Conservation (phyloP, 2,113 vertebrate species). For the Lepus americanus region DNA sequence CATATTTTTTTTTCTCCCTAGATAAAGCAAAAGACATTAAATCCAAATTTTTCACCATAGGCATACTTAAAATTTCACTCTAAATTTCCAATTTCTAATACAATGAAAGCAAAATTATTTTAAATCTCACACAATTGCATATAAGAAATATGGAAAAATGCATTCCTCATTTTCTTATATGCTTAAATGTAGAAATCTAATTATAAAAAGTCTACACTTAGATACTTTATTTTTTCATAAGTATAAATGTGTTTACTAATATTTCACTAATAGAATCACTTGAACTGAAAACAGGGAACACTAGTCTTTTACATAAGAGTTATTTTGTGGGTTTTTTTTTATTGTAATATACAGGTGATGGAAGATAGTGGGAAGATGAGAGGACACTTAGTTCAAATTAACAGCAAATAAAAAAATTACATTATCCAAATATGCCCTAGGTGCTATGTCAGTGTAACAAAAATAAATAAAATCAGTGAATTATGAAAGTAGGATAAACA, state of each 20-base stretch:
- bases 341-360: not conserved
- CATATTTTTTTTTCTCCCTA: not conserved
- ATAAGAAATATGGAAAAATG: conserved; percentile 11
- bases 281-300: not conserved
- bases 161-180: not conserved
- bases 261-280: not conserved
- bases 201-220: not conserved
- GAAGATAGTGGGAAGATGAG: not conserved
- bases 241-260: not conserved
- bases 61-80: not conserved
- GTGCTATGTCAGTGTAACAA: not conserved
- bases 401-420: not conserved
- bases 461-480: not conserved
- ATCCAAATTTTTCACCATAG: not conserved
- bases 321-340: not conserved
- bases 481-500: not conserved
- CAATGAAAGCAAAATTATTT: not conserved
- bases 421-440: not conserved
- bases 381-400: not conserved
- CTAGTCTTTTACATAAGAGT: not conserved
- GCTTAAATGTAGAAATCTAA: not conserved
- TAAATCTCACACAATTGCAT: not conserved
- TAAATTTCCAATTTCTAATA: not conserved
- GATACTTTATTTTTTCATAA: not conserved
- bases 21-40: not conserved